Conservation (phyloP, 2,797 vertebrate genomes). For the Muraenolepis orangiensis region DNA sequence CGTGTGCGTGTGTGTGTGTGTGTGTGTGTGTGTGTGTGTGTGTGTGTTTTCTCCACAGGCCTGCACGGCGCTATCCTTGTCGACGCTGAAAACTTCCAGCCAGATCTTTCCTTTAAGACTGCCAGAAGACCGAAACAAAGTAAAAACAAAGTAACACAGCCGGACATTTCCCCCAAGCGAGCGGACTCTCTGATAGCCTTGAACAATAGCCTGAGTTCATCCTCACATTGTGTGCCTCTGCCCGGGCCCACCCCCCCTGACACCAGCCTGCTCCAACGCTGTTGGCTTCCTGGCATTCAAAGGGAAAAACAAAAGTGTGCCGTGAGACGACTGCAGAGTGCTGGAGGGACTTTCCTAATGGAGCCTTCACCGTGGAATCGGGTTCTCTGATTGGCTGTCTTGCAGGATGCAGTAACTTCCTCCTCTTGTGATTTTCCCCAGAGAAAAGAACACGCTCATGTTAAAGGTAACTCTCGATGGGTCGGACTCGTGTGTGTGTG, state of each 20-base stretch:
- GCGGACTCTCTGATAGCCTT: too few relatives aligned
- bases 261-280: slow-evolving; percentile 54
- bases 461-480: too few relatives aligned
- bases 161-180: slow-evolving; percentile 43
- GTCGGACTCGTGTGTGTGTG: too few relatives aligned
- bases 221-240: slow-evolving; percentile 56
- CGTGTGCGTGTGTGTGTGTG: neutral
- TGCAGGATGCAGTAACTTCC: slow-evolving; percentile 61
- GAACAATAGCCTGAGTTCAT: slow-evolving; percentile 64
- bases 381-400: slow-evolving; percentile 56
- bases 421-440: slow-evolving; percentile 33
- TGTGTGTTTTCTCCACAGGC: neutral
- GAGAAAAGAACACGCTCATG: slow-evolving; percentile 55
- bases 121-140: slow-evolving; percentile 20
- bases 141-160: slow-evolving; percentile 10
- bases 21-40: neutral
- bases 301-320: slow-evolving; percentile 69
- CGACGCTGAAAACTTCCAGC: neutral
- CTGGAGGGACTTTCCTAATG: slow-evolving; percentile 67
- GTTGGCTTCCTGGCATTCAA: slow-evolving; percentile 69
- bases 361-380: slow-evolving; percentile 43
- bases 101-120: neutral
- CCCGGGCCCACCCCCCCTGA: slow-evolving; percentile 29
- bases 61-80: neutral
- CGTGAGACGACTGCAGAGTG: slow-evolving; percentile 50